Conservation (phyloP, 2,113 vertebrate species). For the Chamaetylas fuelleborni region DNA sequence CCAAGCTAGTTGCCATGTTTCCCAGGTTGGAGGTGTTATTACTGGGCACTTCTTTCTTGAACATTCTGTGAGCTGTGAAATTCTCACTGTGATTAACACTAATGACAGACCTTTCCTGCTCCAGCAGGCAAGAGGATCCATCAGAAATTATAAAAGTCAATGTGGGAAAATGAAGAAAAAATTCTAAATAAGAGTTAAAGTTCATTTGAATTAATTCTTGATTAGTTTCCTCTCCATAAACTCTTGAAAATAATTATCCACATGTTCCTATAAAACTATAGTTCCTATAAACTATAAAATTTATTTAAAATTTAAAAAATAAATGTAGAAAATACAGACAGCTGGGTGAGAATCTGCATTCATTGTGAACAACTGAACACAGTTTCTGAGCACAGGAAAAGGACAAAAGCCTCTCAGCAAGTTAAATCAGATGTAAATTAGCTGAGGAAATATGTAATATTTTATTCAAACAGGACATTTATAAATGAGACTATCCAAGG, state of each 20-base stretch:
- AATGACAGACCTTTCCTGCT: background rate
- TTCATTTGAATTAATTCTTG: slow-evolving; percentile 24
- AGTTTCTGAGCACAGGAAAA: background rate
- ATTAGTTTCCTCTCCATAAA: slow-evolving; percentile 19
- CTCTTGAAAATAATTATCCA: slow-evolving; percentile 14
- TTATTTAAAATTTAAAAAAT: background rate
- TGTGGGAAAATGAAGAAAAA: background rate
- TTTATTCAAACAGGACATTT: background rate
- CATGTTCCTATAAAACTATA: background rate
- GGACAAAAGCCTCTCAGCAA: background rate
- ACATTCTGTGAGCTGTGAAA: background rate
- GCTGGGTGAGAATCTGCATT: background rate
- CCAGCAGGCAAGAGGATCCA: background rate
- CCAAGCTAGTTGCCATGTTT: background rate
- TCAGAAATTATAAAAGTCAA: background rate
- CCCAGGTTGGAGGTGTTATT: background rate
- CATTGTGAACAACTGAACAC: background rate
- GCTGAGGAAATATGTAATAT: background rate
- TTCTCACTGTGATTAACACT: background rate
- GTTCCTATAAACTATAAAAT: no score
- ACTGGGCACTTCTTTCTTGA: background rate
- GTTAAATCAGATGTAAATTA: background rate
- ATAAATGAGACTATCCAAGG: background rate
- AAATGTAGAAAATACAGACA: background rate
- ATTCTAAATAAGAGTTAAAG: background rate